These are phyloP conservation scores for Drosophila flavopinicola DNA, from an alignment of 2,888 invertebrate genomes.

Conservation along the genomic window DNA sequence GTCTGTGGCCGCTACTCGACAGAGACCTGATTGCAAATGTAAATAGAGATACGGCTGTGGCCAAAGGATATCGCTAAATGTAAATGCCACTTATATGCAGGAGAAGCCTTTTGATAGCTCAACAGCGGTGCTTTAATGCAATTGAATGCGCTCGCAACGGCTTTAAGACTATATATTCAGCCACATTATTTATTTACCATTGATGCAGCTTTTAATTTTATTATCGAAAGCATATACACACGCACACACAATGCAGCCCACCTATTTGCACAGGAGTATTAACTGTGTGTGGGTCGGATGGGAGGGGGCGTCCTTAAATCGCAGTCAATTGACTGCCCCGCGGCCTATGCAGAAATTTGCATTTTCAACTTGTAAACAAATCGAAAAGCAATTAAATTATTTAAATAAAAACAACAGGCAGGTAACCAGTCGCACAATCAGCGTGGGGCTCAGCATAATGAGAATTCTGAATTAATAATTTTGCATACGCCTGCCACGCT, in stretches of 20 bases:
- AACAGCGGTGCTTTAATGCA: slow-evolving; percentile 26
- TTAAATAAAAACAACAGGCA: slow-evolving; percentile 74
- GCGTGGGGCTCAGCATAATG: slow-evolving; percentile 62
- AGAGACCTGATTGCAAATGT: slow-evolving; percentile 66
- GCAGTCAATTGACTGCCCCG: slow-evolving; percentile 75
- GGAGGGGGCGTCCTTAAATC: slow-evolving; percentile 48
- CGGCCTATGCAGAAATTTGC: slow-evolving; percentile 71
- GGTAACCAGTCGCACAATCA: slow-evolving; percentile 45
- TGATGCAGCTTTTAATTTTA: slow-evolving; percentile 65
- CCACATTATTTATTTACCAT: slow-evolving; percentile 37
- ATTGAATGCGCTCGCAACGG: slow-evolving; percentile 20
- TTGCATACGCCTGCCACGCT: slow-evolving; percentile 49
- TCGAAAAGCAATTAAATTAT: slow-evolving; percentile 80
- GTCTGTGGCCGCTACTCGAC: slow-evolving; percentile 36
- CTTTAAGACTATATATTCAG: slow-evolving; percentile 38
- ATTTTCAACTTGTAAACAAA: slow-evolving; percentile 77
- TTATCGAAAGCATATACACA: slow-evolving; percentile 29
- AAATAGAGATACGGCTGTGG: slow-evolving; percentile 63
- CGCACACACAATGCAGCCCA: slow-evolving; percentile 4
- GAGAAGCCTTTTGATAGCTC: slow-evolving; percentile 2
- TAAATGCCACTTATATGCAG: slow-evolving; percentile 4
- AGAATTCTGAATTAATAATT: slow-evolving; percentile 75
- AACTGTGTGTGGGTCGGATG: slow-evolving; percentile 33
- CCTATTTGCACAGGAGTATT: slow-evolving; percentile 39
- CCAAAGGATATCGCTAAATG: slow-evolving; percentile 21